Percentiles rank a stretch among this genome's conserved stretches.
Evolutionary conservation across 2,888 invertebrate species (phyloP).

Genomic region (Drosophila nigricruria): DNA sequence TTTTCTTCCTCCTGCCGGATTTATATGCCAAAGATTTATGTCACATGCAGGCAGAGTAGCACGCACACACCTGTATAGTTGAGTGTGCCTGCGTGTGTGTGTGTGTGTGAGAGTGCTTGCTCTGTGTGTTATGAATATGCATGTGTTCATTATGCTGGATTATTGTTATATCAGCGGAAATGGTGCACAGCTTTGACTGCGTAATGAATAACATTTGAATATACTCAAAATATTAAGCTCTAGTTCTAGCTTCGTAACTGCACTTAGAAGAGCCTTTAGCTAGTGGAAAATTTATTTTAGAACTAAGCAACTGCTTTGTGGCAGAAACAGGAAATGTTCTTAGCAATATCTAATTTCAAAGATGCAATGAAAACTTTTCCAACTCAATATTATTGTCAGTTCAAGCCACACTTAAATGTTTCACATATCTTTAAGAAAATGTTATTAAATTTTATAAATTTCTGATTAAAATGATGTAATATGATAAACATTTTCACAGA

Average conservation of each 20-base stretch:
- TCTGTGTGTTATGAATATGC: slow-evolving; percentile 72
- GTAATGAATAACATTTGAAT: slow-evolving; percentile 70
- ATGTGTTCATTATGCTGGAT: slow-evolving; percentile 72
- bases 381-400: no score
- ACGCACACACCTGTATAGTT: slow-evolving; percentile 26
- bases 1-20: slow-evolving; percentile 41
- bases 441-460: no score
- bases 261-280: slow-evolving; percentile 2
- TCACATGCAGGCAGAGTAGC: slow-evolving; percentile 56
- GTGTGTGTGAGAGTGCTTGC: slow-evolving; percentile 5
- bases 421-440: no score
- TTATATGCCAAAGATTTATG: slow-evolving; percentile 76
- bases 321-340: not conserved
- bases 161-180: slow-evolving; percentile 75
- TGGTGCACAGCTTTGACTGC: slow-evolving; percentile 68
- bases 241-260: not conserved
- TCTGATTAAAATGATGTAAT: not conserved
- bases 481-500: not conserved
- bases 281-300: not conserved
- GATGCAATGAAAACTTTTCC: not conserved
- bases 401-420: no score
- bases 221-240: slow-evolving; percentile 40
- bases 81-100: slow-evolving; percentile 3
- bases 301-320: no score
- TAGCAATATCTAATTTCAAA: not conserved